phyloP scores from a whole-genome alignment of 2,888 invertebrate species.

The Epistrophe eligans region DNA sequence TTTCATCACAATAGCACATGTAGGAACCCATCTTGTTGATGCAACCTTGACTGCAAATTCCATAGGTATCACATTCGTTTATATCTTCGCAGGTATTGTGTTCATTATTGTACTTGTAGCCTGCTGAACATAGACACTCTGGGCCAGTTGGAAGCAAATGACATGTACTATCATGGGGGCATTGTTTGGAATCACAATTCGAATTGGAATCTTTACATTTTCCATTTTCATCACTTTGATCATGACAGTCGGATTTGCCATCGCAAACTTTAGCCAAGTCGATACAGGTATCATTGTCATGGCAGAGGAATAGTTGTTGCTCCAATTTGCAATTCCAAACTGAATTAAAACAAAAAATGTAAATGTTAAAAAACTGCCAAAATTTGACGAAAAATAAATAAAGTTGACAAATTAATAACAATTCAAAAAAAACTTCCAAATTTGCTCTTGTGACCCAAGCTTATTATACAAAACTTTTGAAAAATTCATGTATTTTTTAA shows the following conservation, averaged over 20 bases:
- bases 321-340: slow-evolving; percentile 84
- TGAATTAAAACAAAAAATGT: slow-evolving; percentile 36
- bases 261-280: slow-evolving; percentile 85
- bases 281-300: slow-evolving; percentile 85
- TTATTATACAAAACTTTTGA: too few relatives aligned
- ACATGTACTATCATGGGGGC: slow-evolving; percentile 82
- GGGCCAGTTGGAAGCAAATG: slow-evolving; percentile 85
- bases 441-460: too few relatives aligned
- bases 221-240: slow-evolving; percentile 87
- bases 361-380: too few relatives aligned
- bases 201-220: slow-evolving; percentile 80
- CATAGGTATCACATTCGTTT: slow-evolving; percentile 87
- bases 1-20: slow-evolving; percentile 87
- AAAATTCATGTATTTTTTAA: too few relatives aligned
- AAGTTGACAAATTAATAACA: too few relatives aligned
- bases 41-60: slow-evolving; percentile 89
- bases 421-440: too few relatives aligned
- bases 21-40: slow-evolving; percentile 86
- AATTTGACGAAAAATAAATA: too few relatives aligned
- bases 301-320: slow-evolving; percentile 85
- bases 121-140: slow-evolving; percentile 86
- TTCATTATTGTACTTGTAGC: slow-evolving; percentile 79
- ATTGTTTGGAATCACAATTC: slow-evolving; percentile 79
- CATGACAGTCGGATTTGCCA: slow-evolving; percentile 85
- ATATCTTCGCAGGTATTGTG: slow-evolving; percentile 84